These are phyloP conservation scores for Lysandra bellargus DNA, from an alignment of 2,888 invertebrate species.

Conservation along the genomic window DNA sequence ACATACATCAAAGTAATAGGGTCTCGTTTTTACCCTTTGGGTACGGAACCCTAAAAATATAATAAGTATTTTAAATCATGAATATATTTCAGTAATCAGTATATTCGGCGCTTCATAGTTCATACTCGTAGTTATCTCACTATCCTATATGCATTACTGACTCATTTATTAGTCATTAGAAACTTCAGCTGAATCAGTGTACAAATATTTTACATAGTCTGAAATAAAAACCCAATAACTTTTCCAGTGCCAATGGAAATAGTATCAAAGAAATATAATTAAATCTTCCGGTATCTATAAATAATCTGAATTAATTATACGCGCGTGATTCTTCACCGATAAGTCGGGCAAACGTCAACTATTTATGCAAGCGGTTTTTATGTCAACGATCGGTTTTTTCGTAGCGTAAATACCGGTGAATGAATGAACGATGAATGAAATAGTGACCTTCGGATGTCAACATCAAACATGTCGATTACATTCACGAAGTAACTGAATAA, in stretches of 20 bases:
- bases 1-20: too few species aligned
- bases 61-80: neutral
- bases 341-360: neutral
- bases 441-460: conserved; percentile 8
- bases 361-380: conserved; percentile 12
- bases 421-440: conserved; percentile 11
- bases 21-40: too few species aligned
- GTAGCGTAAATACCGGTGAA: conserved; percentile 10
- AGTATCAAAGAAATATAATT: conserved; percentile 22
- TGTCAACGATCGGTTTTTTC: conserved; percentile 18
- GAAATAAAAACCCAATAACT: conserved; percentile 10
- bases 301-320: conserved; percentile 10
- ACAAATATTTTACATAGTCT: conserved; percentile 17
- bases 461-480: neutral
- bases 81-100: neutral
- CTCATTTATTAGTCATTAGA: conserved; percentile 59
- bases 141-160: neutral
- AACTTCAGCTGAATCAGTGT: conserved; percentile 61
- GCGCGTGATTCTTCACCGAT: neutral
- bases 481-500: neutral
- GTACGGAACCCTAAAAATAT: neutral
- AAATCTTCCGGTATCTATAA: conserved; percentile 18
- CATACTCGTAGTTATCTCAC: neutral
- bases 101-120: neutral
- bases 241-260: conserved; percentile 21